A percentile compares a stretch with the other conserved stretches of the same genome.
Conservation (phyloP, 1,140 invertebrate species). For the Pseudomyrmex sp. region DNA sequence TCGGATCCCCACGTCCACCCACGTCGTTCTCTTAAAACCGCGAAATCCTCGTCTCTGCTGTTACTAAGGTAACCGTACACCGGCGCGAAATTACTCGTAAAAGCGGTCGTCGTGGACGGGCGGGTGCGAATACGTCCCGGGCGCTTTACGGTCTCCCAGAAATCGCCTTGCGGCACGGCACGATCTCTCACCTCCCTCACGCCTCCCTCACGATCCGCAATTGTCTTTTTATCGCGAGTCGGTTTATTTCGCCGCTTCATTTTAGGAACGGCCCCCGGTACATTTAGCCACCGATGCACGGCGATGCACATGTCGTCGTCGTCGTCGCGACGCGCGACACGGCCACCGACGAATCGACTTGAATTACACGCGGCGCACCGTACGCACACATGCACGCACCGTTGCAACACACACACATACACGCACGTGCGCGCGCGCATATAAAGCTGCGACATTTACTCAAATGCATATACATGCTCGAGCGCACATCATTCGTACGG, state of each 20-base stretch:
- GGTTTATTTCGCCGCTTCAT: slow-evolving; percentile 47
- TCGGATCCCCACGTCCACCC: background rate
- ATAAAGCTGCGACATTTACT: background rate
- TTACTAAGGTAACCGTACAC: slow-evolving; percentile 59
- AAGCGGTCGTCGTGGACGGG: slow-evolving; percentile 36
- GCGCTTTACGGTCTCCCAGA: slow-evolving; percentile 55
- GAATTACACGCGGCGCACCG: slow-evolving; percentile 2
- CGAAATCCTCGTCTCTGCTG: slow-evolving; percentile 40
- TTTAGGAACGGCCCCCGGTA: slow-evolving; percentile 30
- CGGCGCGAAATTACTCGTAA: slow-evolving; percentile 71
- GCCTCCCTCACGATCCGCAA: background rate
- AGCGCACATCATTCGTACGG: slow-evolving; percentile 34
- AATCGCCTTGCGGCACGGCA: slow-evolving; percentile 37
- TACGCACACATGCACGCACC: background rate
- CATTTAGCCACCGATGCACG: slow-evolving; percentile 40
- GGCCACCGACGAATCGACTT: slow-evolving; percentile 43
- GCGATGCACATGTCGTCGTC: slow-evolving; percentile 53
- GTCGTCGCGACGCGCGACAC: slow-evolving; percentile 27
- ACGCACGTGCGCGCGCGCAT: background rate
- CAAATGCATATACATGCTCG: slow-evolving; percentile 19
- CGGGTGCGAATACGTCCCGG: slow-evolving; percentile 29
- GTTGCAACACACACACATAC: background rate
- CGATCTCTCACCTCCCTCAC: slow-evolving; percentile 19
- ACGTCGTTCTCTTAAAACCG: slow-evolving; percentile 60
- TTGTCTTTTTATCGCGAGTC: slow-evolving; percentile 63